Percentiles rank a stretch among this genome's conserved stretches.
Conservation (phyloP, 2,797 vertebrate species). For the Crocodylus rhombifer region DNA sequence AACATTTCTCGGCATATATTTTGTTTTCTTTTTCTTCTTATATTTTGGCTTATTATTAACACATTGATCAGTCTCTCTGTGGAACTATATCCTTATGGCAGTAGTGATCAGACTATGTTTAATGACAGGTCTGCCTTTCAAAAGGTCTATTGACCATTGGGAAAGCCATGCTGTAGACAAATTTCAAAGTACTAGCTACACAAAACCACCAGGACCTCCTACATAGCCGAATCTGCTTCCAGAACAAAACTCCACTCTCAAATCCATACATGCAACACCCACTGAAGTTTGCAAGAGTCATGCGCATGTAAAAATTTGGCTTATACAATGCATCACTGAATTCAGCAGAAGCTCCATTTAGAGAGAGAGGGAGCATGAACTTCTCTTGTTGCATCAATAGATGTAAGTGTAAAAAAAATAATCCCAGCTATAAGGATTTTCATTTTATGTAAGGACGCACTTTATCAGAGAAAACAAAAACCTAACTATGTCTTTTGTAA, state of each 20-base stretch:
- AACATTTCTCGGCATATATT: fast-evolving
- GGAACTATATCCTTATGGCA: not conserved
- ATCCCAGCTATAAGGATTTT: conserved; percentile 12
- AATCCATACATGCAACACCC: not conserved
- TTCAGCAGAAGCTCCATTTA: conserved; percentile 8
- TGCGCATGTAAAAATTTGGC: not conserved
- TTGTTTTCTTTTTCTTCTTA: not conserved
- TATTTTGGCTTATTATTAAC: not conserved
- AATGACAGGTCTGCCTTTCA: not conserved
- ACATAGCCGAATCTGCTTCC: not conserved
- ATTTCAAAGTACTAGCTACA: not conserved
- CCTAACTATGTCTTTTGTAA: no score
- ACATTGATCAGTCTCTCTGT: not conserved
- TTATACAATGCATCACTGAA: not conserved
- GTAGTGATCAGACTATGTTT: not conserved
- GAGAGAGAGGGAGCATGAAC: conserved; percentile 27
- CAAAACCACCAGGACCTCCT: not conserved
- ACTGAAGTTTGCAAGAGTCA: not conserved
- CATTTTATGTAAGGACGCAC: no score
- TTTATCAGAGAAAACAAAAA: no score
- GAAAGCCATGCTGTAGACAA: not conserved
- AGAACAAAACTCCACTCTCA: not conserved
- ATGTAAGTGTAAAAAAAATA: conserved; percentile 33
- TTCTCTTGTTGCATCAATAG: not conserved
- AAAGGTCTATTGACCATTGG: not conserved